A percentile compares a stretch with the other conserved stretches of the same genome.
Conservation (phyloP, 2,113 vertebrate species). For the Paraplagusia blochii region DNA sequence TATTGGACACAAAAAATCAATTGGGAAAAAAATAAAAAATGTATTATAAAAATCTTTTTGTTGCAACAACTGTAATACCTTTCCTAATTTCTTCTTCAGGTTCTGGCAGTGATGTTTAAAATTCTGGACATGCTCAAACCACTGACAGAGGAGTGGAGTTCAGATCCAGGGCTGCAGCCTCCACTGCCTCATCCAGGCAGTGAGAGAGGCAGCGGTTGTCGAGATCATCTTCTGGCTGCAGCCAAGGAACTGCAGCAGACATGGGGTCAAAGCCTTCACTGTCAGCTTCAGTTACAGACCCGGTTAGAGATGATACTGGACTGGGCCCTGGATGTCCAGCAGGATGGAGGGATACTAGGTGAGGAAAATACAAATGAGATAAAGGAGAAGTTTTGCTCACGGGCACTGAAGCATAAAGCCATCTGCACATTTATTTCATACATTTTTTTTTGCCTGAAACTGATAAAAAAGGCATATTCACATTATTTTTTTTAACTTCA, state of each 20-base stretch:
- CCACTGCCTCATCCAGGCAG: conserved; percentile 12
- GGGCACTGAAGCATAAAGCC: neutral
- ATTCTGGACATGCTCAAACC: conserved; percentile 50
- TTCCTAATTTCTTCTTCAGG: conserved; percentile 26
- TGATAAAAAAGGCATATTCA: neutral
- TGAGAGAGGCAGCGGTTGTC: conserved; percentile 36
- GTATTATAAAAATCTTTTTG: neutral
- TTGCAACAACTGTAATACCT: neutral
- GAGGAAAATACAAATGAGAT: conserved; percentile 13
- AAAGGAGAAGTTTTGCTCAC: neutral
- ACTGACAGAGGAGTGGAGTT: conserved; percentile 53
- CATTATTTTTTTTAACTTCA: conserved; percentile 5
- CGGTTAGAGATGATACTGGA: conserved; percentile 73
- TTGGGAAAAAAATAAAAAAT: too few relatives aligned
- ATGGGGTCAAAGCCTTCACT: conserved; percentile 68
- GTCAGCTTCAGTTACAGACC: conserved; percentile 71
- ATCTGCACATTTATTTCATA: neutral
- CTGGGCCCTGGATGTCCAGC: conserved; percentile 59
- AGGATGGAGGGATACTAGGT: conserved; percentile 77
- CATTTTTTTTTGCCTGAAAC: neutral
- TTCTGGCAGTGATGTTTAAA: conserved; percentile 67
- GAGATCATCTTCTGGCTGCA: conserved; percentile 60
- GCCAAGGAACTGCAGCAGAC: conserved; percentile 68
- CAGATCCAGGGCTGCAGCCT: conserved; percentile 38
- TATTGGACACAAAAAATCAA: too few relatives aligned